phyloP scores from a whole-genome alignment of 2,113 vertebrate genomes.

The Silurus meridionalis region DNA sequence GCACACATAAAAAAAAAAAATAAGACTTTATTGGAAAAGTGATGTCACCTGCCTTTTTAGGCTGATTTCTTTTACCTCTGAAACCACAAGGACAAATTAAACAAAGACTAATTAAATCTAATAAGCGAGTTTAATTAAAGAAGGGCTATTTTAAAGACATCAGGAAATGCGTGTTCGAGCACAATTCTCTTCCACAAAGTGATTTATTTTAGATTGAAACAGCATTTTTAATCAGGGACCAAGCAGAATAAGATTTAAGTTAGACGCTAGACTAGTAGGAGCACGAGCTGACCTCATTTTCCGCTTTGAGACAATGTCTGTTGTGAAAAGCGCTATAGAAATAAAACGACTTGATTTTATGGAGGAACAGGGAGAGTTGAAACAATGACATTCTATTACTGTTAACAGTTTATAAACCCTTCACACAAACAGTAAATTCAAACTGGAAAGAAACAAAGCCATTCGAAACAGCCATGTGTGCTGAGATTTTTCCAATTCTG shows the following conservation, averaged over 20 bases:
- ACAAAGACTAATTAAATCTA: not conserved
- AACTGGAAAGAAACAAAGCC: not conserved
- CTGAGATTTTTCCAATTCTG: not conserved
- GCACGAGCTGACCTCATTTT: not conserved
- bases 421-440: not conserved
- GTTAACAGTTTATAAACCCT: not conserved
- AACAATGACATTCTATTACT: not conserved
- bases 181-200: not conserved
- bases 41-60: not conserved
- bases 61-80: not conserved
- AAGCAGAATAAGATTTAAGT: not conserved
- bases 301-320: too few species aligned
- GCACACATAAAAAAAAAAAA: not conserved
- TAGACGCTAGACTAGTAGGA: not conserved
- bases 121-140: not conserved
- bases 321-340: too few species aligned
- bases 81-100: not conserved
- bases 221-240: not conserved
- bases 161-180: not conserved
- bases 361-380: not conserved
- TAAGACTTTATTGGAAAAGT: not conserved
- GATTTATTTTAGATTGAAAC: not conserved
- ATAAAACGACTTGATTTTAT: not conserved
- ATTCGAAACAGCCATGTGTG: not conserved
- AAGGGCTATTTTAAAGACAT: constrained; percentile 1